phyloP scores from a whole-genome alignment of 2,888 invertebrate species.

The Pristionchus japonicus region DNA sequence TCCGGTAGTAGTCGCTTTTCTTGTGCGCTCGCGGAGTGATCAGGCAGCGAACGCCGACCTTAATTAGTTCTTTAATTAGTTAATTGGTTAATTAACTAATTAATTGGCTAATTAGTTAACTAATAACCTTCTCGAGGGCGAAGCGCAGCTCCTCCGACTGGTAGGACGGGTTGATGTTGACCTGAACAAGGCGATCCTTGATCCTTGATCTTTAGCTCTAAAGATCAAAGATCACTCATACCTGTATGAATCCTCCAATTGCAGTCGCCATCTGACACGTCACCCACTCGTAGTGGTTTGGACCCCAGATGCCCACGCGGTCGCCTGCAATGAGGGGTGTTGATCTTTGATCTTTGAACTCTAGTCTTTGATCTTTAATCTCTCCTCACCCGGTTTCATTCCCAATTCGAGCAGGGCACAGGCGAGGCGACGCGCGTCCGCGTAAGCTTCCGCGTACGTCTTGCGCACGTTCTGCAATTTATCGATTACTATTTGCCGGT shows the following conservation, averaged over 20 bases:
- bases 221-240: neutral
- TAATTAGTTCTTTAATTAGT: neutral
- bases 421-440: slow-evolving; percentile 40
- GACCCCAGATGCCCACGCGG: slow-evolving; percentile 85
- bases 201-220: neutral
- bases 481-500: neutral
- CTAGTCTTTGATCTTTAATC: neutral
- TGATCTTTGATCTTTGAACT: neutral
- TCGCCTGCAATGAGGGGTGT: slow-evolving; percentile 80
- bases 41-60: slow-evolving; percentile 80
- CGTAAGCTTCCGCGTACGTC: slow-evolving; percentile 76
- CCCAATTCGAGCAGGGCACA: slow-evolving; percentile 46
- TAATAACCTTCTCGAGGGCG: slow-evolving; percentile 81
- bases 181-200: slow-evolving; percentile 78
- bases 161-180: slow-evolving; percentile 85
- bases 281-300: slow-evolving; percentile 85
- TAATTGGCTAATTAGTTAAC: slow-evolving; percentile 78
- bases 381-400: neutral
- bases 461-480: slow-evolving; percentile 16
- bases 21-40: slow-evolving; percentile 82
- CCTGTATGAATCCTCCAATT: slow-evolving; percentile 81
- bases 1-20: slow-evolving; percentile 82
- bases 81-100: neutral
- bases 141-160: slow-evolving; percentile 83
- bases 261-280: slow-evolving; percentile 83